Evolutionary conservation across 1,140 invertebrate species (phyloP).

Genomic region (Drosophila teissieri): DNA sequence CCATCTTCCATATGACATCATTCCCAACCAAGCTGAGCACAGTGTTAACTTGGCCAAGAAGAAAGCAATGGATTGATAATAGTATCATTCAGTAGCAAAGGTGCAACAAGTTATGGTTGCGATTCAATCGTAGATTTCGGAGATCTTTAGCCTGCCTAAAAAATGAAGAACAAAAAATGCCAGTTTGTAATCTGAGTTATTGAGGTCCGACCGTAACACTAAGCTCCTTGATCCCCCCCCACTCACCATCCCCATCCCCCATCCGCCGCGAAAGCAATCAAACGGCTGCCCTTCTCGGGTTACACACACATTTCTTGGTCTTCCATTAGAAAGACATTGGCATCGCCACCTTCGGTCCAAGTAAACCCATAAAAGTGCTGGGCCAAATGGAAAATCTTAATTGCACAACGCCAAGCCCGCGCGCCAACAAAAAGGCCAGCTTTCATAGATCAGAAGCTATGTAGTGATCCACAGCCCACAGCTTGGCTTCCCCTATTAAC

Average conservation of each 20-base stretch:
- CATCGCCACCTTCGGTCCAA: constrained; percentile 55
- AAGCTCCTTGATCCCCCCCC: constrained; percentile 28
- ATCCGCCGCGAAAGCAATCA: constrained; percentile 41
- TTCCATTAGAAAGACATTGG: constrained; percentile 82
- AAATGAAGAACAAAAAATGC: too few relatives aligned
- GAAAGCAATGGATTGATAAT: too few relatives aligned
- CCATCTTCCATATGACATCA: constrained; percentile 1
- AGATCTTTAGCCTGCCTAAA: too few relatives aligned
- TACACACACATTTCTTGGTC: constrained; percentile 74
- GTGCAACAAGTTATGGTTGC: neutral
- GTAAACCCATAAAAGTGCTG: constrained; percentile 71
- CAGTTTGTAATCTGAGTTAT: neutral
- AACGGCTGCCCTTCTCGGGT: constrained; percentile 60
- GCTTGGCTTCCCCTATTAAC: too few relatives aligned
- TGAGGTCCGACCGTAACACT: constrained; percentile 6
- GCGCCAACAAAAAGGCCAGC: neutral
- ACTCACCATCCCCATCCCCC: neutral
- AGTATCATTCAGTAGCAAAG: neutral
- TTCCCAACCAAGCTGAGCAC: neutral
- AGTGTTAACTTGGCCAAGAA: neutral
- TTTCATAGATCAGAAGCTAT: constrained; percentile 4
- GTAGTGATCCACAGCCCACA: too few relatives aligned
- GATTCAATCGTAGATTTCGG: too few relatives aligned
- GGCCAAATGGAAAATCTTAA: constrained; percentile 60
- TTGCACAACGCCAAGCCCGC: constrained; percentile 32